Base-by-base conservation (phyloP, 2,888 invertebrate species). In the Zhuqinia jingwanae region DNA sequence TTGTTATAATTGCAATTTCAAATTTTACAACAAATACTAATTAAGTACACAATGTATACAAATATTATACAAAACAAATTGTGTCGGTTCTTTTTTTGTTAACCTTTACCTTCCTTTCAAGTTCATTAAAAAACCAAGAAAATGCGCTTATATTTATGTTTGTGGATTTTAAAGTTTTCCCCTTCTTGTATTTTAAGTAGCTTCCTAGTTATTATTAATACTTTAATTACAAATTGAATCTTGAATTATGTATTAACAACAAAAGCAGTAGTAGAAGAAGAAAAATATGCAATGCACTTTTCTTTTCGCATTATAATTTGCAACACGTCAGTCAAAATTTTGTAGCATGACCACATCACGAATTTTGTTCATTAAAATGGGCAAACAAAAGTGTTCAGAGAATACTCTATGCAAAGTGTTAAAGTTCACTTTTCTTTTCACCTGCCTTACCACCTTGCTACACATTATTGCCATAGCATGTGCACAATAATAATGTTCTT, bases 381-480 rank as follows among this genome's bases (percentile, higher is more conserved):
- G n/a, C n/a, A n/a, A n/a, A n/a, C n/a, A n/a, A n/a, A n/a, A n/a
- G n/a, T n/a, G n/a, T n/a, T n/a, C n/a, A n/a, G n/a, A n/a, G n/a
- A n/a, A n/a, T n/a, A n/a, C n/a, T 25, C 11, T 58, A 60, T 17
- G 20, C 27, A 53, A 20, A 11, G 17, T 60, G 60, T 36, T 36
- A 36, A 36, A 73, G 50, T 85, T 79, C 86, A 80, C 86, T 86
- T 86, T 86, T 86, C 80, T 76, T 86, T 86, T 80, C 86, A 85
- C 78, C 68, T 79, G 8, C 17, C 36, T 36, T 8, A 36, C 36
- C 36, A 36, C 8, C 36, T 36, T 47, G 45, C 11, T 70, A 22
- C 47, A 70, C 70, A 70, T 75, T 53, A 75, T 53, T 50, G 13
- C 36, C n/a, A 6, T 17, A 53, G 50, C n/a, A 30, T 65, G 50